Evolutionary conservation across 1,140 invertebrate species (phyloP).

Genomic region (Drosophila malerkotliana): DNA sequence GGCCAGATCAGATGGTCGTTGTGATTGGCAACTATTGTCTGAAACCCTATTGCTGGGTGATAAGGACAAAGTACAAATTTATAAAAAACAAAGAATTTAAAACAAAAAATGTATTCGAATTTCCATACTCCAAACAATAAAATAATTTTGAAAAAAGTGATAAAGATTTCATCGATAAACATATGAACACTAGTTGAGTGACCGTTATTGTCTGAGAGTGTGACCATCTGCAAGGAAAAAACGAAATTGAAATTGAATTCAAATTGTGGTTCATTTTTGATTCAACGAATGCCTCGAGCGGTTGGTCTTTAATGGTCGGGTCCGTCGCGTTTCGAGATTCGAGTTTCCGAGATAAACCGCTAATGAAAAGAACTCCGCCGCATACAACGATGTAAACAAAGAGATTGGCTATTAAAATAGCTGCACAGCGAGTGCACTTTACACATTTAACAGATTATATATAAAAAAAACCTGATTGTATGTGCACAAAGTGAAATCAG

Average conservation of each 20-base stretch:
- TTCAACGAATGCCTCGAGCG: conserved; percentile 44
- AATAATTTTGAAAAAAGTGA: neutral
- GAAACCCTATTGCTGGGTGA: neutral
- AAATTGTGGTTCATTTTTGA: conserved; percentile 20
- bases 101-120: too few species aligned
- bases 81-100: neutral
- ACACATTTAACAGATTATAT: conserved; percentile 11
- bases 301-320: conserved; percentile 8
- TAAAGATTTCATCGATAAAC: neutral
- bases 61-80: neutral
- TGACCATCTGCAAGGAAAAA: conserved; percentile 7
- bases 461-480: conserved; percentile 19
- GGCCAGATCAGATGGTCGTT: neutral
- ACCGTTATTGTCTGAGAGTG: neutral
- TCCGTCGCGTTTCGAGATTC: conserved; percentile 3
- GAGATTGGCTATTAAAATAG: conserved; percentile 8
- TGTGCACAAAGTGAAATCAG: conserved; percentile 53
- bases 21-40: conserved; percentile 24
- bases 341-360: conserved; percentile 26
- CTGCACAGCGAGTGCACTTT: conserved; percentile 14
- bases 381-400: conserved; percentile 42
- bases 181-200: neutral
- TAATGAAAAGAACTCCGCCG: conserved; percentile 32
- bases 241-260: conserved; percentile 25
- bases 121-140: neutral